Evolutionary conservation across 2,113 vertebrate genomes (phyloP).

Genomic region (Daphoenositta chrysoptera): DNA sequence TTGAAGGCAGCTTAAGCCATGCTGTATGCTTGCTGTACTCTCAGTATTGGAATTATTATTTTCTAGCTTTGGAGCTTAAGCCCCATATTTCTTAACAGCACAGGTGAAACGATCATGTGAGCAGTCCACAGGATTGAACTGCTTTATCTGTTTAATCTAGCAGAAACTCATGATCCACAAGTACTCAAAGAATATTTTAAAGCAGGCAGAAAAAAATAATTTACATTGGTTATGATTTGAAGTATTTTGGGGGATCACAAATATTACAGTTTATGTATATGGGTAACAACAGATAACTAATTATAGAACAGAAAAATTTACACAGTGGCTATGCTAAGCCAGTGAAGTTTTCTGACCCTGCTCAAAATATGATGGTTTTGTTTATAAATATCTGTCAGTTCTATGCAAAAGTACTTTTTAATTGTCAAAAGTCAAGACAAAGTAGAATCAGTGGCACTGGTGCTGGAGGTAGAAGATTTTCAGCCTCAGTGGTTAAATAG

Average conservation of each 20-base stretch:
- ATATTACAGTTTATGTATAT: background rate
- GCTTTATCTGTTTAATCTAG: background rate
- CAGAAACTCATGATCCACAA: background rate
- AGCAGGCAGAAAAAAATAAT: background rate
- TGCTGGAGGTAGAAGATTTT: background rate
- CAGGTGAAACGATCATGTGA: background rate
- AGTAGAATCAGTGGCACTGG: background rate
- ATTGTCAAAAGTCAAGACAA: background rate
- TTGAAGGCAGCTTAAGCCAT: background rate
- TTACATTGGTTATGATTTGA: background rate
- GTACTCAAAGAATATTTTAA: background rate
- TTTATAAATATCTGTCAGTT: background rate
- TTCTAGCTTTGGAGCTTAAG: background rate
- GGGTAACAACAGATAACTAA: background rate
- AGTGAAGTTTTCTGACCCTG: background rate
- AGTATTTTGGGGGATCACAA: background rate
- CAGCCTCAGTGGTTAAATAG: background rate
- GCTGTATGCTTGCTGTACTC: background rate
- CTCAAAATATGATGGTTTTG: background rate
- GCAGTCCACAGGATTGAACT: background rate
- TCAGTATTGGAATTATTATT: background rate
- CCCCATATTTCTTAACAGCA: background rate
- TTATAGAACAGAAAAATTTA: background rate
- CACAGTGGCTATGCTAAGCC: background rate
- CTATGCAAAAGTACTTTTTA: background rate